Conservation (phyloP, 2,888 invertebrate genomes). For the Lycophotia porphyrea region DNA sequence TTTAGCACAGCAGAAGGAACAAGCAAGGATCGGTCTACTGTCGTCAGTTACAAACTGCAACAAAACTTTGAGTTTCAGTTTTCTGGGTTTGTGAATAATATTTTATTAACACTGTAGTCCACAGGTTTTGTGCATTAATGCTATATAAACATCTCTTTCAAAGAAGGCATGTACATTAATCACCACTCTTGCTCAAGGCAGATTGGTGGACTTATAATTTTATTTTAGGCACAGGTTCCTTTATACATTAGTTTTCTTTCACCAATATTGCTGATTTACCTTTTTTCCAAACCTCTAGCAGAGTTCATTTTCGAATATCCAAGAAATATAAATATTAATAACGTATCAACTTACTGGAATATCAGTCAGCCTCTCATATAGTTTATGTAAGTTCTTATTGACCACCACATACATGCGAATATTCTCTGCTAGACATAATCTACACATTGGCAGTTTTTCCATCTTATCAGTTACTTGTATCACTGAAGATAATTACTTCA, state of each 20-base stretch:
- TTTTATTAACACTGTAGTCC: too few relatives aligned
- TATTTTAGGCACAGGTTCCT: too few relatives aligned
- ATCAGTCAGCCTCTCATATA: conserved; percentile 1
- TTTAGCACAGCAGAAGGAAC: background rate
- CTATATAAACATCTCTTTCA: too few relatives aligned
- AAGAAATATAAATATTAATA: background rate
- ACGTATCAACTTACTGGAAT: background rate
- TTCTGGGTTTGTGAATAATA: too few relatives aligned
- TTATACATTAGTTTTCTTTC: too few relatives aligned
- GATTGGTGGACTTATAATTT: too few relatives aligned
- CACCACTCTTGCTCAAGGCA: too few relatives aligned
- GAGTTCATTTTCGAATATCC: background rate
- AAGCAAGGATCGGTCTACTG: background rate
- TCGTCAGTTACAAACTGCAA: background rate
- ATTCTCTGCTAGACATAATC: background rate
- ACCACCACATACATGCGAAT: background rate
- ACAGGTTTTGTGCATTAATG: too few relatives aligned
- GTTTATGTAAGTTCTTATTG: background rate
- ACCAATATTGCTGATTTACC: too few relatives aligned
- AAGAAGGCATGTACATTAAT: too few relatives aligned
- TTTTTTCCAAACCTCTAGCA: too few relatives aligned
- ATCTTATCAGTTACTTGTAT: background rate
- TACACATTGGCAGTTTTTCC: background rate
- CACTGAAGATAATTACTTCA: background rate
- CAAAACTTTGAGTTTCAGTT: background rate